phyloP scores from a whole-genome alignment of 2,113 vertebrate species.

The Arizona elegans region DNA sequence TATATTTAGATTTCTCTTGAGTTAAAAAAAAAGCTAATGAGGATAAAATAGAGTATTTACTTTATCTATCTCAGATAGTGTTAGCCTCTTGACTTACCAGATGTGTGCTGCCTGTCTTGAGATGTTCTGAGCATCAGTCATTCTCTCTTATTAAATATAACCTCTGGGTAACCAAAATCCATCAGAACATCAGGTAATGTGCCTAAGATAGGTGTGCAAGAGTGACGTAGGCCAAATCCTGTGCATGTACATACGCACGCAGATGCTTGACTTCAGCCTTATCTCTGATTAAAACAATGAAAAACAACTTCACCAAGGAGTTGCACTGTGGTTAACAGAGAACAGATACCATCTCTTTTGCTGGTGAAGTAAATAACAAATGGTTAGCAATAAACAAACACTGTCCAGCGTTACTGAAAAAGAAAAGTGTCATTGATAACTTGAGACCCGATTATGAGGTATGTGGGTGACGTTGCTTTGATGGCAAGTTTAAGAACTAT shows the following conservation, averaged over 20 bases:
- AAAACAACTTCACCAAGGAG: conserved; percentile 40
- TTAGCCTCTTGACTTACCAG: conserved; percentile 16
- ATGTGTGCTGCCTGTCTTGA: background rate
- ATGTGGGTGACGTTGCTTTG: background rate
- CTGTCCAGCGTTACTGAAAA: background rate
- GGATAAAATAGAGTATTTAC: background rate
- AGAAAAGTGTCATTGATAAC: background rate
- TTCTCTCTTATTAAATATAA: conserved; percentile 15
- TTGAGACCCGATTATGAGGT: background rate
- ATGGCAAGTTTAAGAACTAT: background rate
- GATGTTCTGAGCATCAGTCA: background rate
- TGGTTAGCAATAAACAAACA: conserved; percentile 18
- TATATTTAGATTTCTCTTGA: background rate
- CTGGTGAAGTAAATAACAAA: conserved; percentile 5
- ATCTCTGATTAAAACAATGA: conserved; percentile 63
- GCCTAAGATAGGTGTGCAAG: conserved; percentile 55
- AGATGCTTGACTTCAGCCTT: conserved; percentile 11
- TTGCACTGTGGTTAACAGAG: conserved; percentile 54
- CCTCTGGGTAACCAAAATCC: background rate
- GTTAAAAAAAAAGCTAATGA: background rate
- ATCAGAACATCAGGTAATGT: conserved; percentile 6
- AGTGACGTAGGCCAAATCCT: background rate
- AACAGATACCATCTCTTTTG: conserved; percentile 38
- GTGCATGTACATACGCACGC: background rate
- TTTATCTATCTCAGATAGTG: background rate